These are phyloP conservation scores for Sternarchorhynchus goeldii DNA, from an alignment of 2,797 vertebrate species.

Conservation along the genomic window DNA sequence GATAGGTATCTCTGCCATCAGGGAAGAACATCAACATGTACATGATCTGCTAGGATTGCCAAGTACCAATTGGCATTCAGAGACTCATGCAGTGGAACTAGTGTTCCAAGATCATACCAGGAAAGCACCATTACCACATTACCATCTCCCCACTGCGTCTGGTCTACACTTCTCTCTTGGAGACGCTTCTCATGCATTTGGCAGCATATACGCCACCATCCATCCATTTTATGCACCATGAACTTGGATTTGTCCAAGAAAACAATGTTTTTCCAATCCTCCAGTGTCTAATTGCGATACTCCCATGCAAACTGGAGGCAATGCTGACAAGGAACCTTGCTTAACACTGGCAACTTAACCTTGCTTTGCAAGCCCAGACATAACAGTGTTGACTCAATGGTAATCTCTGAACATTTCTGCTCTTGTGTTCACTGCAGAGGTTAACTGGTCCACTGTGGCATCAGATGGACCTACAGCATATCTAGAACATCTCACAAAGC, in stretches of 20 bases:
- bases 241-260: too few relatives aligned
- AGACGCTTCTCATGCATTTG: too few relatives aligned
- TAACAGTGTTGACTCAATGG: neutral
- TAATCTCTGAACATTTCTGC: too few relatives aligned
- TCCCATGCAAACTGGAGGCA: neutral
- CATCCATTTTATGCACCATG: neutral
- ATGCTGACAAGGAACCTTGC: neutral
- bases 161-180: neutral
- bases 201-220: neutral
- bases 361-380: neutral
- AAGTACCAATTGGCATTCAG: too few relatives aligned
- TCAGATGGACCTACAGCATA: too few relatives aligned
- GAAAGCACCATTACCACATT: neutral
- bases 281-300: neutral
- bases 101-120: neutral
- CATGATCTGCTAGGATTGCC: neutral
- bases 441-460: too few relatives aligned
- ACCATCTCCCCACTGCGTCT: neutral
- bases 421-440: too few relatives aligned
- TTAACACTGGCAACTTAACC: neutral
- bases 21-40: neutral
- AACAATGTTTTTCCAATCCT: too few relatives aligned
- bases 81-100: neutral
- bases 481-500: too few relatives aligned
- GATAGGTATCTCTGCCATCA: neutral